Evolutionary conservation across 2,113 vertebrate species (phyloP).

Genomic region (Mobula hypostoma): DNA sequence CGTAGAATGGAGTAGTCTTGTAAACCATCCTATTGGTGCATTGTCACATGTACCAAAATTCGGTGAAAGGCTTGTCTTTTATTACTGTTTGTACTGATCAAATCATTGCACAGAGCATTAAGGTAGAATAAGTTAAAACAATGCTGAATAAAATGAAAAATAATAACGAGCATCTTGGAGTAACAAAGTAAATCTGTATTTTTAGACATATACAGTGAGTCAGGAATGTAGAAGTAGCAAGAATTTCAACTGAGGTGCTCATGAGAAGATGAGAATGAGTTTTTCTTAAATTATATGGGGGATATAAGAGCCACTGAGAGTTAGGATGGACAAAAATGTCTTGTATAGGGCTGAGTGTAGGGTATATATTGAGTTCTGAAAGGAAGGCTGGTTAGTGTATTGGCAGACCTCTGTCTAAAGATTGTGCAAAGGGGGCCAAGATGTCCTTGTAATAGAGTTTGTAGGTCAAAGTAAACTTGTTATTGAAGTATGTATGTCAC

Average conservation of each 20-base stretch:
- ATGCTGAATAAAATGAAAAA: too few relatives aligned
- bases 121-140: too few relatives aligned
- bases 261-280: not conserved
- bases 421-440: not conserved
- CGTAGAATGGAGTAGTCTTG: constrained; percentile 47
- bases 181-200: not conserved
- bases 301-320: not conserved
- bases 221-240: not conserved
- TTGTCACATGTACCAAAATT: too few relatives aligned
- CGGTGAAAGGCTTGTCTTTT: too few relatives aligned
- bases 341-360: not conserved
- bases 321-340: not conserved
- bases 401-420: not conserved
- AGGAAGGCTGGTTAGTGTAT: not conserved
- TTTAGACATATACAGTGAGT: not conserved
- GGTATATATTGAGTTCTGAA: not conserved
- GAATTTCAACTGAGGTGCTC: not conserved
- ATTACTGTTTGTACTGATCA: too few relatives aligned
- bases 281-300: not conserved
- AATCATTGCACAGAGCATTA: too few relatives aligned
- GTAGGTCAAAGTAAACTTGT: too few relatives aligned
- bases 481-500: too few relatives aligned
- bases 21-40: constrained; percentile 50
- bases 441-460: too few relatives aligned
- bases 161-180: not conserved